A percentile compares a stretch with the other conserved stretches of the same genome.
phyloP scores from a whole-genome alignment of 2,888 invertebrate genomes.

The Halictus ligatus region DNA sequence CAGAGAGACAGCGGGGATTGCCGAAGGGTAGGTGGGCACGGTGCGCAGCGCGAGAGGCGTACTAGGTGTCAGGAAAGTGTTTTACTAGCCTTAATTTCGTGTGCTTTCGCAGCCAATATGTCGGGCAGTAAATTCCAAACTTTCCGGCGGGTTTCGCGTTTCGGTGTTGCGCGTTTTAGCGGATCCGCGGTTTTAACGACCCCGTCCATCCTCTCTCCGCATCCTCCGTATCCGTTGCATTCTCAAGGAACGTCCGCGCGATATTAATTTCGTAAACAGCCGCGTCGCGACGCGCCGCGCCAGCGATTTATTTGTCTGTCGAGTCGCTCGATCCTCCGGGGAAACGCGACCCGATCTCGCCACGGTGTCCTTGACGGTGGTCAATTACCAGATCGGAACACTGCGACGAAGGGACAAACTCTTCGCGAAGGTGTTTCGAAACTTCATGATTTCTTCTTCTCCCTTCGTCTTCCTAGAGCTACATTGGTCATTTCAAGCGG shows the following conservation, averaged over 20 bases:
- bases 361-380: not conserved
- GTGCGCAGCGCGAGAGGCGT: conserved; percentile 22
- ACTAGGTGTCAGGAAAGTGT: conserved; percentile 80
- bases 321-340: not conserved
- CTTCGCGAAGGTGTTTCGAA: no score
- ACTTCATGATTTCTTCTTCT: no score
- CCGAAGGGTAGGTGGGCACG: not conserved
- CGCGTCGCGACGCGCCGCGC: conserved; percentile 23
- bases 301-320: conserved; percentile 19
- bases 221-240: conserved; percentile 43
- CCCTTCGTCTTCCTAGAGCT: no score
- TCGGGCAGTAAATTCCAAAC: conserved; percentile 82
- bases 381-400: conserved; percentile 1
- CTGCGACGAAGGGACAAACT: not conserved
- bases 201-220: conserved; percentile 37
- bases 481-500: no score
- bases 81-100: conserved; percentile 84
- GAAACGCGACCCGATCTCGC: not conserved
- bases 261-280: conserved; percentile 79
- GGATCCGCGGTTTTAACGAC: conserved; percentile 73
- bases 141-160: conserved; percentile 76
- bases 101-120: conserved; percentile 83
- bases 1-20: conserved; percentile 22
- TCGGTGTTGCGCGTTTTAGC: conserved; percentile 74
- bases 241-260: conserved; percentile 67